Percentiles rank a stretch among this genome's conserved stretches.
Evolutionary conservation across 2,797 vertebrate species (phyloP).

Genomic region (Myiotriccus ornatus): DNA sequence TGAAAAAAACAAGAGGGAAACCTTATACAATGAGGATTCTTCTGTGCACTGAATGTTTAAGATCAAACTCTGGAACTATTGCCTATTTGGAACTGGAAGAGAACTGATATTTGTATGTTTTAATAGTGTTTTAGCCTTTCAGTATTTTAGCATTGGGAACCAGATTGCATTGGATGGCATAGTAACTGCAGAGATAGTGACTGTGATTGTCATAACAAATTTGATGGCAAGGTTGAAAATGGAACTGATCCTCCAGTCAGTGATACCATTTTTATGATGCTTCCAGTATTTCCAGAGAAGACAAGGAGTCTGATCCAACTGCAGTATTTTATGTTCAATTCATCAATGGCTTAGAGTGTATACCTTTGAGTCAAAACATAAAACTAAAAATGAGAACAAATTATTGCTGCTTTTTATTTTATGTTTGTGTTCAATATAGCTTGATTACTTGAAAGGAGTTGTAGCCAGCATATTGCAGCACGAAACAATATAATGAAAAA

Average conservation of each 20-base stretch:
- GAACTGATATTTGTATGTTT: not conserved
- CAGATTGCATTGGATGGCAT: not conserved
- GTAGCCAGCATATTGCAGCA: slow-evolving; percentile 55
- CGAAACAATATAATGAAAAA: slow-evolving; percentile 76
- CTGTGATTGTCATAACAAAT: slow-evolving; percentile 20
- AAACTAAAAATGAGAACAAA: slow-evolving; percentile 62
- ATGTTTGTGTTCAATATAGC: slow-evolving; percentile 66
- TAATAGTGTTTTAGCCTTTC: not conserved
- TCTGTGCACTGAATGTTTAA: not conserved
- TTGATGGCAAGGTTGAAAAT: slow-evolving; percentile 23
- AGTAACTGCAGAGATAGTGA: not conserved
- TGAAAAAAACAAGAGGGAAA: not conserved
- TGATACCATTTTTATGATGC: not conserved
- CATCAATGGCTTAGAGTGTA: slow-evolving; percentile 17
- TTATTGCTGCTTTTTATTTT: slow-evolving; percentile 70
- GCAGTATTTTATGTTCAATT: slow-evolving; percentile 52
- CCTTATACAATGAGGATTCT: not conserved
- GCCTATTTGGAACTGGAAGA: slow-evolving; percentile 6
- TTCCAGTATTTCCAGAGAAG: slow-evolving; percentile 5
- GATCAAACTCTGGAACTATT: not conserved
- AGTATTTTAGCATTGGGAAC: slow-evolving; percentile 14
- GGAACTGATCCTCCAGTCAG: slow-evolving; percentile 1
- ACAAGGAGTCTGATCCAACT: slow-evolving; percentile 19
- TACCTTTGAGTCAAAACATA: slow-evolving; percentile 39
- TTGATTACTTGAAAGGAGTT: slow-evolving; percentile 77